Conservation (phyloP, 1,140 invertebrate genomes). For the Drosophila orena region DNA sequence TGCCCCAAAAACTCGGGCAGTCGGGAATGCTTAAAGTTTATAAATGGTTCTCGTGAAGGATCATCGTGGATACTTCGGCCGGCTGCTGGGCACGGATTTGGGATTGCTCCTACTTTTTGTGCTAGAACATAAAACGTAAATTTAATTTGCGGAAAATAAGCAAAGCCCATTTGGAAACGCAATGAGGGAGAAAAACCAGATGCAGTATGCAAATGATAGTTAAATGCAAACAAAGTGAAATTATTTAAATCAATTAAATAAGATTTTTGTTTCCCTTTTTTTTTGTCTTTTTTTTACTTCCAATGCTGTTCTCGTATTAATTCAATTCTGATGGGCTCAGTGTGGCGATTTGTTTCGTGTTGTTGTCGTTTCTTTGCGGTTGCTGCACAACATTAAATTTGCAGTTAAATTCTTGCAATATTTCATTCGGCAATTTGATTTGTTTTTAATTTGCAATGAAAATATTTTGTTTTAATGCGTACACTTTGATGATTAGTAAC, state of each 20-base stretch:
- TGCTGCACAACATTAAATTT: slow-evolving; percentile 49
- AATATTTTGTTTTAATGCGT: slow-evolving; percentile 39
- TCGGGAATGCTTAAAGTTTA: slow-evolving; percentile 65
- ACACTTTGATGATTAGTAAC: slow-evolving; percentile 71
- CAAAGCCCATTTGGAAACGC: slow-evolving; percentile 13
- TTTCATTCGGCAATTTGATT: slow-evolving; percentile 15
- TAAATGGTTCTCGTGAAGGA: slow-evolving; percentile 13
- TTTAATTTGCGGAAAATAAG: slow-evolving; percentile 55
- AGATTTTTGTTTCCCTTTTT: slow-evolving; percentile 62
- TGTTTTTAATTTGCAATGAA: slow-evolving; percentile 43
- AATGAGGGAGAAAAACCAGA: slow-evolving; percentile 33
- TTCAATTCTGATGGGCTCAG: slow-evolving; percentile 30
- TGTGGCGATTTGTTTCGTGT: slow-evolving; percentile 19
- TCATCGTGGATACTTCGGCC: slow-evolving; percentile 51
- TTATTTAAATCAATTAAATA: slow-evolving; percentile 83
- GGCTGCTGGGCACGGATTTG: slow-evolving; percentile 20
- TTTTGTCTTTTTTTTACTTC: slow-evolving; percentile 22
- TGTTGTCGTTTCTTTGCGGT: slow-evolving; percentile 40
- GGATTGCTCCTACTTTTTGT: slow-evolving; percentile 52
- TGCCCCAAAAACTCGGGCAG: slow-evolving; percentile 30
- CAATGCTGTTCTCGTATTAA: slow-evolving; percentile 32
- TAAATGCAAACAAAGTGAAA: slow-evolving; percentile 77
- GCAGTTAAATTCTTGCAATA: slow-evolving; percentile 24
- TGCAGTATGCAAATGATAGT: slow-evolving; percentile 56
- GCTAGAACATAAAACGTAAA: slow-evolving; percentile 69